A percentile compares a stretch with the other conserved stretches of the same genome.
phyloP scores from a whole-genome alignment of 2,797 vertebrate genomes.

The Alcedo quadribrachys region DNA sequence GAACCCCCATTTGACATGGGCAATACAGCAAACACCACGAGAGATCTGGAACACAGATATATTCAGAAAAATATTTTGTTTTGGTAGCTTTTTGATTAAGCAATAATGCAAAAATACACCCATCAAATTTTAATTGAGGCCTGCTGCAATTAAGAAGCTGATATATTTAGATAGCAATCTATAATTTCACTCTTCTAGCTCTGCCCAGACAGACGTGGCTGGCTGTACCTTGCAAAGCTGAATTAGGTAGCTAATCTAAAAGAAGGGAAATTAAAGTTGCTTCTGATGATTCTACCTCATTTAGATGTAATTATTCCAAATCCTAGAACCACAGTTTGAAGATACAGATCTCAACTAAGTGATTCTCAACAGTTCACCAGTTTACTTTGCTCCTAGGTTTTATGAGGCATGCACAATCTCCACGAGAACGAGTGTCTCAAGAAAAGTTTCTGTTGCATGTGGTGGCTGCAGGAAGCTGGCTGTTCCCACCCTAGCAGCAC shows the following conservation, averaged over 20 bases:
- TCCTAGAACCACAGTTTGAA: background rate
- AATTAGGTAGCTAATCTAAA: slow-evolving; percentile 14
- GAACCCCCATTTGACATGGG: background rate
- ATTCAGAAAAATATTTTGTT: background rate
- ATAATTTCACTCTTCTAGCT: background rate
- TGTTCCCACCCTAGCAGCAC: slow-evolving; percentile 45
- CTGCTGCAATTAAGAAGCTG: slow-evolving; percentile 19
- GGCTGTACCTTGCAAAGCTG: slow-evolving; percentile 24
- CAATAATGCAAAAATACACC: background rate
- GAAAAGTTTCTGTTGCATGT: background rate
- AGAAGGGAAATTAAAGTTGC: slow-evolving; percentile 10
- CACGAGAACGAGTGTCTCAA: background rate
- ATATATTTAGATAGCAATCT: background rate
- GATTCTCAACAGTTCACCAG: background rate
- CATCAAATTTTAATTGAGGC: slow-evolving; percentile 2
- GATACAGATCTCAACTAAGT: background rate
- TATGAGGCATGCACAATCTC: background rate
- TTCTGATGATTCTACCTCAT: background rate
- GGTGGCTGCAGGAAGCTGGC: slow-evolving; percentile 5
- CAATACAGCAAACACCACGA: background rate
- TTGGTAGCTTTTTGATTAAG: slow-evolving; percentile 6
- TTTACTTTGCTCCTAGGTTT: background rate
- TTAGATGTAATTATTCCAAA: background rate
- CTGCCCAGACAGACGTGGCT: background rate
- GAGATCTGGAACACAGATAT: background rate